These are phyloP conservation scores for Pygoscelis adeliae DNA, from an alignment of 2,113 vertebrate species.

Conservation along the genomic window DNA sequence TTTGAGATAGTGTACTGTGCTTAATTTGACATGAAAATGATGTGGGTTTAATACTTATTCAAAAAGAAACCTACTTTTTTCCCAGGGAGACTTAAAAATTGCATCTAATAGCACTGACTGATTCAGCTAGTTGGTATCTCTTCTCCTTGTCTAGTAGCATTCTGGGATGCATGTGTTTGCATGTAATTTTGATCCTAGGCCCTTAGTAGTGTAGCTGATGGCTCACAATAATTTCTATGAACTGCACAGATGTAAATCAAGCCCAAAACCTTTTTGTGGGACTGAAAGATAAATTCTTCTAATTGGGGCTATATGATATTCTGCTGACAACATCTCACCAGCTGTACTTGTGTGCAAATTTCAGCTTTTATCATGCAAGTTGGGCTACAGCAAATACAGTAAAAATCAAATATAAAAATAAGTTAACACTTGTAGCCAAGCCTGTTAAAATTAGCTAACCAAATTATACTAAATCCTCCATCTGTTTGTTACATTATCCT, in stretches of 20 bases:
- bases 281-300: slow-evolving; percentile 38
- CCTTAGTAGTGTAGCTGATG: background rate
- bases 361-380: slow-evolving; percentile 52
- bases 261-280: background rate
- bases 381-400: slow-evolving; percentile 35
- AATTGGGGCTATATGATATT: slow-evolving; percentile 10
- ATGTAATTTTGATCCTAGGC: background rate
- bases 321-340: slow-evolving; percentile 43
- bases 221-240: background rate
- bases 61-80: background rate
- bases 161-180: background rate
- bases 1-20: background rate
- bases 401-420: slow-evolving; percentile 68
- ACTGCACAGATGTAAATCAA: background rate
- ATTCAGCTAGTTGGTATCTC: background rate
- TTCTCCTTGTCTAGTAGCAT: background rate
- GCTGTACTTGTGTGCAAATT: slow-evolving; percentile 29
- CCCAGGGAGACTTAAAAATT: background rate
- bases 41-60: background rate
- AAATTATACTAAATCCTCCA: slow-evolving; percentile 65
- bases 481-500: slow-evolving; percentile 64
- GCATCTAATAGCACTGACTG: background rate
- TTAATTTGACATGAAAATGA: background rate
- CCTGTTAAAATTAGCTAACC: slow-evolving; percentile 70
- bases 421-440: slow-evolving; percentile 51